phyloP scores from a whole-genome alignment of 2,113 vertebrate species.

The Trogon melanurus region DNA sequence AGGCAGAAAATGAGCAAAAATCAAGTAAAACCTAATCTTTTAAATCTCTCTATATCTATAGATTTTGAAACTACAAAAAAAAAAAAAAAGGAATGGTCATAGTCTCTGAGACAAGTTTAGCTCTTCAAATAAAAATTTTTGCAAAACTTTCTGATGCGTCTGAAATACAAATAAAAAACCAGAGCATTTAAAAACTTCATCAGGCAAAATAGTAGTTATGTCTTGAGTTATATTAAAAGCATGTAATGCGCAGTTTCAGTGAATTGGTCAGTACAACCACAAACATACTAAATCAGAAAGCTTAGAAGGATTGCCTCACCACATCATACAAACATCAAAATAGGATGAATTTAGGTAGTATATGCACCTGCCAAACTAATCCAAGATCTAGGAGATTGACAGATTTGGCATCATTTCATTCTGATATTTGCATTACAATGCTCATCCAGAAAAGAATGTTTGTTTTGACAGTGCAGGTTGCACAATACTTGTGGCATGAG shows the following conservation, averaged over 20 bases:
- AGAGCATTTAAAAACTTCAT: neutral
- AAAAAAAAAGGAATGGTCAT: neutral
- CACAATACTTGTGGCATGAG: neutral
- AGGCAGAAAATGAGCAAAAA: neutral
- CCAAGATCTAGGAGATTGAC: neutral
- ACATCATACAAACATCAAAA: neutral
- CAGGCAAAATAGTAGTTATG: neutral
- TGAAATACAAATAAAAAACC: neutral
- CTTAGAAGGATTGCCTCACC: neutral
- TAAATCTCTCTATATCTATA: neutral
- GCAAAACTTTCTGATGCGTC: neutral
- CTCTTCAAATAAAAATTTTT: neutral
- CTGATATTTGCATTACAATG: neutral
- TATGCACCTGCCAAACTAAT: neutral
- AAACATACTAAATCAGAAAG: neutral
- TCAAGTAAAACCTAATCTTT: neutral
- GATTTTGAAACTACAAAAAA: neutral
- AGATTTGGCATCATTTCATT: neutral
- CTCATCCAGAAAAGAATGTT: neutral
- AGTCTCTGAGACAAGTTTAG: neutral
- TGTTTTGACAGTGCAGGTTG: rapidly evolving
- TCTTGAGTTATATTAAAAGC: neutral
- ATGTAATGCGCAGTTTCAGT: neutral
- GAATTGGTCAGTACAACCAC: neutral
- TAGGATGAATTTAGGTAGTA: neutral